Conservation (phyloP, 2,888 invertebrate genomes). For the Cephalotes varians region DNA sequence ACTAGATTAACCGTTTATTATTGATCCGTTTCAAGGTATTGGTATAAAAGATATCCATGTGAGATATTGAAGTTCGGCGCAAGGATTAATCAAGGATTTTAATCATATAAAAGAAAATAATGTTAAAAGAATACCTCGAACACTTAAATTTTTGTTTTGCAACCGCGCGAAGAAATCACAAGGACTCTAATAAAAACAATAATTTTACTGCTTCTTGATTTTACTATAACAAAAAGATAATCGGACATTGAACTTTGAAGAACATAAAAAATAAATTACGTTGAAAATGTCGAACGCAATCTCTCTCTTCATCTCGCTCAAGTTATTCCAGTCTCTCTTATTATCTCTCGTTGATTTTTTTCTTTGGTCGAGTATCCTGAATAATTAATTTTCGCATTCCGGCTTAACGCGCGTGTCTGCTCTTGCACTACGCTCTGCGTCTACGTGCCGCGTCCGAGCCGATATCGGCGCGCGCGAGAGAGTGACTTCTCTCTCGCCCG, state of each 20-base stretch:
- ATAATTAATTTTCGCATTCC: conserved; percentile 42
- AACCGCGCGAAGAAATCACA: neutral
- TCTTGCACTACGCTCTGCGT: neutral
- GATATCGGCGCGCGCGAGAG: conserved; percentile 71
- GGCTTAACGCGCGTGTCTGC: neutral
- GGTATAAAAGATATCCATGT: neutral
- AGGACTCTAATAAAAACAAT: neutral
- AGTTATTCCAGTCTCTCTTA: neutral
- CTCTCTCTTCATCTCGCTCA: neutral
- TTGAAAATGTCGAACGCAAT: neutral
- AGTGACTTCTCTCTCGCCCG: conserved; percentile 64
- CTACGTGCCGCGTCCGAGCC: conserved; percentile 70
- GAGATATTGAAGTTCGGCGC: neutral
- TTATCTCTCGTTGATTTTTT: neutral
- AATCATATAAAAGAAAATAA: neutral
- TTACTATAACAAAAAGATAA: neutral
- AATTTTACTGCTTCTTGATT: neutral
- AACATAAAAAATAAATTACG: neutral
- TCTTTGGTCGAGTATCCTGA: neutral
- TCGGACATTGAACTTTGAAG: neutral
- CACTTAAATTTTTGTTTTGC: neutral
- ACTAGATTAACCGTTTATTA: conserved; percentile 19
- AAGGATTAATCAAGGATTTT: conserved; percentile 1
- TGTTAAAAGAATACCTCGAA: neutral
- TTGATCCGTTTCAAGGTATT: neutral